Evolutionary conservation across 2,113 vertebrate species (phyloP), one percentile per base, ranked within the genome.

Genomic region (Lamprologus tigripictilis): DNA sequence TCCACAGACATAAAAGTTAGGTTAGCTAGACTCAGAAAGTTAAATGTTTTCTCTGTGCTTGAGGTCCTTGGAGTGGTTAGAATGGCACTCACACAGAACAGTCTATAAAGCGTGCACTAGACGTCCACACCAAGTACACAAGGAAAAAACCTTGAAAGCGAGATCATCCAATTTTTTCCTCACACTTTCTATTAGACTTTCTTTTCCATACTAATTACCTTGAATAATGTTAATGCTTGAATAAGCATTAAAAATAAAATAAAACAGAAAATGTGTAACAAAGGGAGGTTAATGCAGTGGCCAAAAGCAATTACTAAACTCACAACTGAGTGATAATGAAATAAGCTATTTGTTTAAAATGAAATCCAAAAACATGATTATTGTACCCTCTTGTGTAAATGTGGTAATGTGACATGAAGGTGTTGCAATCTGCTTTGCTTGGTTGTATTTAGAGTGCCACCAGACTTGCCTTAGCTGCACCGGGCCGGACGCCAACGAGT

Each of bases 381-480:
- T 80, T 16, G 7, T 47, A 49, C 6, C 14, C 14, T 76, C 1
- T 63, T 40, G 47, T 21, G 37, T 80, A 12, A 63, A 54, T 80
- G 66, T 3, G 5, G 0, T 23, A 4, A 40, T 31, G 4, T 31
- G 11, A 45, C 4, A 42, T 23, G 37, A 31, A 19, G 28, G 3
- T 85, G 31, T 85, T 1, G 3, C 19, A 17, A 11, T 51, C 8
- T 45, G 1, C 45, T 17, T 53, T 73, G 23, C 71, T 57, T 89
- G 6, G 21, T 61, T 45, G 1, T 71, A 8, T 86, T 14, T 88
- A 97, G 96, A 97, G 66, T 97, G 97, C 79, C 96, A 97, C 86
- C 96, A 93, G 91, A 97, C 97, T 1, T 97, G 96, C 51, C 66
- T 89, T 5, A 94, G 86, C 66, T 97, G 96, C 91, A 91, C 82